Conservation (phyloP, 1,140 invertebrate genomes). For the Maniola jurtina region DNA sequence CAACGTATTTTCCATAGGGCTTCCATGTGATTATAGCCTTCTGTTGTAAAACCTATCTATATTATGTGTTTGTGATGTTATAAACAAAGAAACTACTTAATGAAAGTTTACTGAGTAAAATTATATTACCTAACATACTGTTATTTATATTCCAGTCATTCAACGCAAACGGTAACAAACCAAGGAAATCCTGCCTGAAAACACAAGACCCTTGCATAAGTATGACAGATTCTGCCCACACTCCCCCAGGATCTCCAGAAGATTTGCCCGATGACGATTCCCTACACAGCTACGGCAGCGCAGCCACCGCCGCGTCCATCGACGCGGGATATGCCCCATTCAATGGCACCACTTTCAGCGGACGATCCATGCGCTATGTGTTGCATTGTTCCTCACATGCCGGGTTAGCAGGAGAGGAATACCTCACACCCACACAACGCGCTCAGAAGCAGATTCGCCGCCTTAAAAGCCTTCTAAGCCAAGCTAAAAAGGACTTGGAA, state of each 20-base stretch:
- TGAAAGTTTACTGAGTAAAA: too few species aligned
- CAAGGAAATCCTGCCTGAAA: constrained; percentile 64
- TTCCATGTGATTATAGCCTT: constrained; percentile 5
- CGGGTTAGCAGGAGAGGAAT: constrained; percentile 86
- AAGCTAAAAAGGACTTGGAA: constrained; percentile 87
- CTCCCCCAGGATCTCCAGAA: constrained; percentile 81
- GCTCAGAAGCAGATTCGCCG: constrained; percentile 88
- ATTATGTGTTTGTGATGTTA: too few species aligned
- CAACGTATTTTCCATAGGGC: constrained; percentile 1
- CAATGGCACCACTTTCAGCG: constrained; percentile 88
- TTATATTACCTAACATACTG: background rate
- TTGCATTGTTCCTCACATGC: constrained; percentile 89
- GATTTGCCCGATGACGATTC: constrained; percentile 87
- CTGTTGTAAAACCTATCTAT: background rate
- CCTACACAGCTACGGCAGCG: constrained; percentile 86
- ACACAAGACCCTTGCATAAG: constrained; percentile 54
- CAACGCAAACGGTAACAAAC: constrained; percentile 62
- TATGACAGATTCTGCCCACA: constrained; percentile 73
- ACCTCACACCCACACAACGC: constrained; percentile 91
- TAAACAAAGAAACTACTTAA: too few species aligned
- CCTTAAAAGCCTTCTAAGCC: constrained; percentile 83
- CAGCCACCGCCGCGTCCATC: constrained; percentile 85
- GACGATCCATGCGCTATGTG: constrained; percentile 85
- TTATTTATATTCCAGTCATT: constrained; percentile 65
- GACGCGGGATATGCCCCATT: constrained; percentile 89